Percentiles rank a stretch among this genome's conserved stretches.
Conservation (phyloP, 2,113 vertebrate genomes). For the Bucco capensis region DNA sequence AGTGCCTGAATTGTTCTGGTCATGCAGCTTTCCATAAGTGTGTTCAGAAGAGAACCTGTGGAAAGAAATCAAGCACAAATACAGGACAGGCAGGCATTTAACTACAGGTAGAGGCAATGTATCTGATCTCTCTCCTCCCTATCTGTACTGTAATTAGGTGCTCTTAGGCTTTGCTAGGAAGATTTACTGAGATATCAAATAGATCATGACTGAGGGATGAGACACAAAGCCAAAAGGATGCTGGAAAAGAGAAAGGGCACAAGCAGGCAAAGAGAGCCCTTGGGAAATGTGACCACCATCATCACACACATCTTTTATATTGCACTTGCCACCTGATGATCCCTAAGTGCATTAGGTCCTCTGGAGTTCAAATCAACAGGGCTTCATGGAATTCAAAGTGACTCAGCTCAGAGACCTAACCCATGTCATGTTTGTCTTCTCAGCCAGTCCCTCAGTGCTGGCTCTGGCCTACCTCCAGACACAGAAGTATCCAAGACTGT, state of each 20-base stretch:
- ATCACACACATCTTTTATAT: background rate
- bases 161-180: background rate
- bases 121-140: background rate
- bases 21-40: background rate
- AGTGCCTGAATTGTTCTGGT: background rate
- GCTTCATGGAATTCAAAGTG: background rate
- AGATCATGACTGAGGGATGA: background rate
- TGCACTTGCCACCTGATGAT: background rate
- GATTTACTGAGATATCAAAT: background rate
- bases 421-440: background rate
- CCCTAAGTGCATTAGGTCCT: background rate
- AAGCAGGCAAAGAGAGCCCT: background rate
- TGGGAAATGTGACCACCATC: background rate
- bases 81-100: background rate
- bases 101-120: background rate
- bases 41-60: background rate
- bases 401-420: background rate
- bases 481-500: background rate
- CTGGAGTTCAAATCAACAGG: fast-evolving
- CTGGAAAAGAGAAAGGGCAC: background rate
- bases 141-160: background rate
- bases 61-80: background rate
- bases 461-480: background rate
- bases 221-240: background rate
- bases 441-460: background rate